phyloP scores from a whole-genome alignment of 1,140 invertebrate species.

The Nebria ingens region DNA sequence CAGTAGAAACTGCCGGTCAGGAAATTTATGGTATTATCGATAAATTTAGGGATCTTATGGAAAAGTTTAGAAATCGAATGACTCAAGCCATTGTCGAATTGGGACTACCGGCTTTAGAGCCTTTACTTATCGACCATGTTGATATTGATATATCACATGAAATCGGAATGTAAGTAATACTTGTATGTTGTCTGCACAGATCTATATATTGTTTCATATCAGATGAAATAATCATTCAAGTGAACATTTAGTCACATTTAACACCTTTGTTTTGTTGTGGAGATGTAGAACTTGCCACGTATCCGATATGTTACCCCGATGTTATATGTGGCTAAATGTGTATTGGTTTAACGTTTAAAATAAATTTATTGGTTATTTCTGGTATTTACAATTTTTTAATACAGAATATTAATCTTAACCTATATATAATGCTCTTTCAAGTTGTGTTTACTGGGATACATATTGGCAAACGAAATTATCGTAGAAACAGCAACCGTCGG shows the following conservation, averaged over 20 bases:
- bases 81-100: background rate
- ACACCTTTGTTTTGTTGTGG: background rate
- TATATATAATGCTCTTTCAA: too few relatives aligned
- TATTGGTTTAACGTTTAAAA: too few relatives aligned
- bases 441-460: too few relatives aligned
- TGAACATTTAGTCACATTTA: background rate
- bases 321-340: background rate
- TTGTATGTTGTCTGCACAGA: background rate
- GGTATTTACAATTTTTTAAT: too few relatives aligned
- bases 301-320: background rate
- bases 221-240: background rate
- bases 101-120: background rate
- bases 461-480: too few relatives aligned
- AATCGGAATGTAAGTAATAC: background rate
- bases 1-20: background rate
- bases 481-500: too few relatives aligned
- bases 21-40: background rate
- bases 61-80: background rate
- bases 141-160: background rate
- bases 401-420: too few relatives aligned
- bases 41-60: background rate
- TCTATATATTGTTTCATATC: background rate
- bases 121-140: background rate
- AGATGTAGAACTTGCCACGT: background rate
- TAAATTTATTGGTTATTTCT: too few relatives aligned